Percentiles rank a stretch among this genome's conserved stretches.
These are phyloP conservation scores for Drosophila takahashii DNA, from an alignment of 1,140 invertebrate genomes.

Conservation along the genomic window DNA sequence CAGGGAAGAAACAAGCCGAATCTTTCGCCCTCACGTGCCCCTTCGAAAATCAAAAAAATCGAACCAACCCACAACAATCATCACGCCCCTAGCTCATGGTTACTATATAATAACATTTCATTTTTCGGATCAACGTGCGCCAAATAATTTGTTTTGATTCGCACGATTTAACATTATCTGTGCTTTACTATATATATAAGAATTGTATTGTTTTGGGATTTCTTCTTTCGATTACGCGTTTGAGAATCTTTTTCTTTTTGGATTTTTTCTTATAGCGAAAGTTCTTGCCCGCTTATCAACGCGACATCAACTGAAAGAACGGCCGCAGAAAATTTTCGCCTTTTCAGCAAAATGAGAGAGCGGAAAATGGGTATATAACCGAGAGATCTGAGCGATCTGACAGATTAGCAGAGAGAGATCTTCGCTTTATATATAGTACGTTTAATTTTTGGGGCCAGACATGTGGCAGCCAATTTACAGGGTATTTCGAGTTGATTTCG, in stretches of 20 bases:
- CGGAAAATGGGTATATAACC: slow-evolving; percentile 24
- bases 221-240: slow-evolving; percentile 42
- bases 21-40: slow-evolving; percentile 52
- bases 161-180: slow-evolving; percentile 22
- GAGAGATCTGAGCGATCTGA: slow-evolving; percentile 14
- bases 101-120: slow-evolving; percentile 20
- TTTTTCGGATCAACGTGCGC: slow-evolving; percentile 38
- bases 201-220: slow-evolving; percentile 18
- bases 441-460: slow-evolving; percentile 58
- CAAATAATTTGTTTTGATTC: slow-evolving; percentile 56
- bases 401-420: slow-evolving; percentile 5
- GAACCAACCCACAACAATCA: slow-evolving; percentile 38
- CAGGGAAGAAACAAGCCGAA: slow-evolving; percentile 19
- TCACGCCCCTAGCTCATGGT: slow-evolving; percentile 50
- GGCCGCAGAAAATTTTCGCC: slow-evolving; percentile 47
- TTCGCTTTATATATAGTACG: slow-evolving; percentile 5
- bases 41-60: slow-evolving; percentile 28
- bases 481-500: slow-evolving; percentile 30
- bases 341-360: slow-evolving; percentile 32
- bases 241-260: slow-evolving; percentile 4
- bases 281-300: slow-evolving; percentile 62
- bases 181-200: slow-evolving; percentile 20
- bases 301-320: slow-evolving; percentile 70
- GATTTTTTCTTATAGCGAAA: slow-evolving; percentile 14
- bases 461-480: slow-evolving; percentile 70